These are phyloP conservation scores for Agrotis segetum DNA, from an alignment of 2,888 invertebrate species.

Conservation along the genomic window DNA sequence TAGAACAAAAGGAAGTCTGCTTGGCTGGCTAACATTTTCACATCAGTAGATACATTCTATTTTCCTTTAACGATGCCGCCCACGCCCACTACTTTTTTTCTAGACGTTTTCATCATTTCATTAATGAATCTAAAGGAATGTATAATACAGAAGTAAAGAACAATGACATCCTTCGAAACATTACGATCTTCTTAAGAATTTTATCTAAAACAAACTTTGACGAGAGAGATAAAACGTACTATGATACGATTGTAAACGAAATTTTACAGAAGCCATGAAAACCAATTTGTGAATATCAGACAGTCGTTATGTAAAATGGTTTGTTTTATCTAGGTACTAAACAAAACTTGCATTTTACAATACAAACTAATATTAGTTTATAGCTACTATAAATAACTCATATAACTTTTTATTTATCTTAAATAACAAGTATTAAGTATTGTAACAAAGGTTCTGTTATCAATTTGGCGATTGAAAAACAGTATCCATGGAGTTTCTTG, in stretches of 20 bases:
- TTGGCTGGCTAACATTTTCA: neutral
- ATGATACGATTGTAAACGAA: neutral
- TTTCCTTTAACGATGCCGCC: constrained; percentile 1
- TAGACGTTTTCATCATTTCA: neutral
- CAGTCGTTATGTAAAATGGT: too few relatives aligned
- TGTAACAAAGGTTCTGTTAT: too few relatives aligned
- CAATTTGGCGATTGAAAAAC: too few relatives aligned
- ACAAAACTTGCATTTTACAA: too few relatives aligned
- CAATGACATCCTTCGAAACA: neutral
- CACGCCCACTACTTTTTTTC: neutral
- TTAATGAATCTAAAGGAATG: neutral
- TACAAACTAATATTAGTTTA: too few relatives aligned
- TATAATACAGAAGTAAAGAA: neutral
- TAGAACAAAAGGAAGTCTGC: neutral
- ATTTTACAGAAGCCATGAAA: neutral
- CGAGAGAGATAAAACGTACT: neutral
- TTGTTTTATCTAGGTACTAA: too few relatives aligned
- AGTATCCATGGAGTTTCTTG: too few relatives aligned
- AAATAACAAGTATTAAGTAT: too few relatives aligned
- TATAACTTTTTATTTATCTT: too few relatives aligned
- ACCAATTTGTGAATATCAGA: too few relatives aligned
- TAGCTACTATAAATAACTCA: too few relatives aligned
- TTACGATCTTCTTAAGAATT: constrained; percentile 24
- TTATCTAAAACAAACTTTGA: constrained; percentile 21
- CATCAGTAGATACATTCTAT: neutral